Conservation (phyloP, 1,140 invertebrate genomes). For the Drosophila teissieri region DNA sequence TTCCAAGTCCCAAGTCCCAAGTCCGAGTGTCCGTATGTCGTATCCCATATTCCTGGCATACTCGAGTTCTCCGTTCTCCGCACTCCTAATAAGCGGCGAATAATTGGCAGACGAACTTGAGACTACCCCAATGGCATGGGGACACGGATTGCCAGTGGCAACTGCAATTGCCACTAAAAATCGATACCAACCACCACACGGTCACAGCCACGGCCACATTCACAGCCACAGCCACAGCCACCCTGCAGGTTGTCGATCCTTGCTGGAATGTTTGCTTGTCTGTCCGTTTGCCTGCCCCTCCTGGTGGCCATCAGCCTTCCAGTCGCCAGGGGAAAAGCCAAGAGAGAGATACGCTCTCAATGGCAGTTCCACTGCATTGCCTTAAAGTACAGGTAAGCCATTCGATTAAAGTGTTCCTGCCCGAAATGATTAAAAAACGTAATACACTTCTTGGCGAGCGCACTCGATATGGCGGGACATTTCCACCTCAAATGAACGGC, state of each 20-base stretch:
- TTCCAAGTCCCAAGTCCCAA: slow-evolving; percentile 24
- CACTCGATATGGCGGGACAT: slow-evolving; percentile 13
- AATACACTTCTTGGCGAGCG: slow-evolving; percentile 18
- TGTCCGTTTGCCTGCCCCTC: slow-evolving; percentile 8
- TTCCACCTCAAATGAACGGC: slow-evolving; percentile 40
- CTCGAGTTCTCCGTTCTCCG: neutral
- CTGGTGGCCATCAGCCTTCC: slow-evolving; percentile 37
- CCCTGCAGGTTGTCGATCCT: slow-evolving; percentile 78
- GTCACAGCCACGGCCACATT: slow-evolving; percentile 15
- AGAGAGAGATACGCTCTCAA: slow-evolving; percentile 17
- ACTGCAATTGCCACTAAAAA: slow-evolving; percentile 73
- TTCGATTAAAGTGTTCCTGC: slow-evolving; percentile 29
- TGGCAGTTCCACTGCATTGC: slow-evolving; percentile 33
- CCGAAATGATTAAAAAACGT: slow-evolving; percentile 7
- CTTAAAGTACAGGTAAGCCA: slow-evolving; percentile 40
- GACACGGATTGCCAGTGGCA: slow-evolving; percentile 32
- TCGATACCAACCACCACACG: slow-evolving; percentile 57
- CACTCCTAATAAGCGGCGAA: slow-evolving; percentile 76
- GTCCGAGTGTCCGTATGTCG: slow-evolving; percentile 19
- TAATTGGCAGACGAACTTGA: slow-evolving; percentile 82
- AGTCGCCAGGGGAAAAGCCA: slow-evolving; percentile 11
- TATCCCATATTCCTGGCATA: slow-evolving; percentile 11
- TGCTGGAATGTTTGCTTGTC: slow-evolving; percentile 61
- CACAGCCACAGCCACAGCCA: slow-evolving; percentile 19
- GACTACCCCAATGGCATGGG: slow-evolving; percentile 74